Conservation (phyloP, 2,888 invertebrate species). For the Pasiphila rectangulata region DNA sequence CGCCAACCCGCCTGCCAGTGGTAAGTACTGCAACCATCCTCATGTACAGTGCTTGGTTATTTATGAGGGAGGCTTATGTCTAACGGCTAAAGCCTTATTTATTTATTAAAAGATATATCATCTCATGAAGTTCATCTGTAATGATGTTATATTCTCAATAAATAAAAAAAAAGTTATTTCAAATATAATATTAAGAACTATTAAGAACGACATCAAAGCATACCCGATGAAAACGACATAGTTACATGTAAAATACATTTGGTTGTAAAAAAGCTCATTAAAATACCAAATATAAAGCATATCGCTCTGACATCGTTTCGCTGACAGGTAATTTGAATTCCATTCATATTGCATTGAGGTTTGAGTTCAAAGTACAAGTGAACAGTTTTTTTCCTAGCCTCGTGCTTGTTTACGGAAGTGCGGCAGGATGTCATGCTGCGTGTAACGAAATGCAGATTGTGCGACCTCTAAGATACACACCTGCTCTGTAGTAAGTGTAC, state of each 20-base stretch:
- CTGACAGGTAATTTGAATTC: conserved; percentile 9
- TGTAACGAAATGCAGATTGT: conserved; percentile 38
- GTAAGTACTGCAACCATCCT: no score
- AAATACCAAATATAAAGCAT: not conserved
- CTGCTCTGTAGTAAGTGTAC: conserved; percentile 4
- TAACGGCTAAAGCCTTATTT: no score
- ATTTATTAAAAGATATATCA: no score
- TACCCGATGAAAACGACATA: not conserved
- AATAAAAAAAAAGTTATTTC: no score
- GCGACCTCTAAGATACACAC: conserved; percentile 28
- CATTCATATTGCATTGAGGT: conserved; percentile 4
- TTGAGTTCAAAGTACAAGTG: conserved; percentile 13
- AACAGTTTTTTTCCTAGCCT: conserved; percentile 34
- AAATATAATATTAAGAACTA: not conserved
- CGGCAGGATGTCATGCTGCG: conserved; percentile 41
- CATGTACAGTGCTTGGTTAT: no score
- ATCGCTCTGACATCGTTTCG: not conserved
- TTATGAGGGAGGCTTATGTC: no score
- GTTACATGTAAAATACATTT: not conserved
- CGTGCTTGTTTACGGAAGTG: conserved; percentile 53
- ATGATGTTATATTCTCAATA: no score
- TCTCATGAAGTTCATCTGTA: no score
- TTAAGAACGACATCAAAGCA: not conserved
- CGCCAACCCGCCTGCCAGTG: no score
- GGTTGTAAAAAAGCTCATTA: not conserved